phyloP scores from a whole-genome alignment of 1,140 invertebrate genomes.

The Venustaconcha ellipsiformis region DNA sequence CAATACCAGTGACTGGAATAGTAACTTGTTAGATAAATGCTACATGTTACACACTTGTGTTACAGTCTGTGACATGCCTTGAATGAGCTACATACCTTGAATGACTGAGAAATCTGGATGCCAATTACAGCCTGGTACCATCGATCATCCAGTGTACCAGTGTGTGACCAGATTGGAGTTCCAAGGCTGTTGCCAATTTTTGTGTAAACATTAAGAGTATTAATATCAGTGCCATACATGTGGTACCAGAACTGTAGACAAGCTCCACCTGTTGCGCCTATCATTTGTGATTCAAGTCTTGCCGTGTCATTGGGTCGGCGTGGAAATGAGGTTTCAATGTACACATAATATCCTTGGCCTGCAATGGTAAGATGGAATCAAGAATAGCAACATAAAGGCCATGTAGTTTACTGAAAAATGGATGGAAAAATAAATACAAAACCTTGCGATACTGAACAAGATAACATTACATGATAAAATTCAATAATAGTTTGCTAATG shows the following conservation, averaged over 20 bases:
- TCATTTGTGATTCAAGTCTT: conserved; percentile 71
- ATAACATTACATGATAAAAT: too few species aligned
- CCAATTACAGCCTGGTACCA: conserved; percentile 40
- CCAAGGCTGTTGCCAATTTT: conserved; percentile 38
- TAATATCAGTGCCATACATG: conserved; percentile 54
- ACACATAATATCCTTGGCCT: conserved; percentile 51
- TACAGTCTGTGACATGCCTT: too few species aligned
- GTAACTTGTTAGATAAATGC: too few species aligned
- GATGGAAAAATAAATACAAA: conserved; percentile 1
- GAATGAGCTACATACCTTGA: too few species aligned
- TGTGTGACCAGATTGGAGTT: conserved; percentile 43
- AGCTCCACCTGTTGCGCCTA: conserved; percentile 21
- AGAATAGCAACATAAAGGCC: not conserved
- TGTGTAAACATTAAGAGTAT: conserved; percentile 54
- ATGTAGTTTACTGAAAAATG: not conserved
- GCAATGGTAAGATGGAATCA: conserved; percentile 3
- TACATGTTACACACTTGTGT: too few species aligned
- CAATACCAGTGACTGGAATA: too few species aligned
- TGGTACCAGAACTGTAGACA: conserved; percentile 78
- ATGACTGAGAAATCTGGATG: too few species aligned
- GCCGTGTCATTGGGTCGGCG: conserved; percentile 78
- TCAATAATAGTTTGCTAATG: too few species aligned
- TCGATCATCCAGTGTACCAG: conserved; percentile 55
- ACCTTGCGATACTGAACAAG: too few species aligned
- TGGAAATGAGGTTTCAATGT: conserved; percentile 72